These are phyloP conservation scores for Mesoclemmys tuberculata DNA, from an alignment of 2,113 vertebrate genomes.

Conservation along the genomic window DNA sequence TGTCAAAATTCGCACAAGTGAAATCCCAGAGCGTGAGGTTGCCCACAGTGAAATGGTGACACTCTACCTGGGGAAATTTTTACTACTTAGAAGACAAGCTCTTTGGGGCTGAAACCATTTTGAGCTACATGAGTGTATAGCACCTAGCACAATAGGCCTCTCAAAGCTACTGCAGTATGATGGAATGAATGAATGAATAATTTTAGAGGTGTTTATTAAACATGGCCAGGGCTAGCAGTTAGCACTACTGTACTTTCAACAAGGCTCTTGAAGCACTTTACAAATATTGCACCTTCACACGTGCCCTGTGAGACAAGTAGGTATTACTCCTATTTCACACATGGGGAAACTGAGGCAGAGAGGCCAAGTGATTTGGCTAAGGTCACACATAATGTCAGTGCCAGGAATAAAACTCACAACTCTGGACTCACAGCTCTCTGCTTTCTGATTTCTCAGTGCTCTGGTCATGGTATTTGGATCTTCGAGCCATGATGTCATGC, in stretches of 20 bases:
- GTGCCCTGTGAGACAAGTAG: not conserved
- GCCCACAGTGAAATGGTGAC: not conserved
- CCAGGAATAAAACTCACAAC: not conserved
- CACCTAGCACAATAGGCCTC: not conserved
- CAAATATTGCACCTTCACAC: not conserved
- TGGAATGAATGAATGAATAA: not conserved
- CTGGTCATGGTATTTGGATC: not conserved
- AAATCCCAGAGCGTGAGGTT: not conserved
- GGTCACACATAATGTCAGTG: no score
- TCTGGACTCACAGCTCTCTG: not conserved
- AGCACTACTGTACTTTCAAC: not conserved
- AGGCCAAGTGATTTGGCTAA: not conserved
- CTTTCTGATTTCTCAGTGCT: not conserved
- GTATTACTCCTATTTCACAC: not conserved
- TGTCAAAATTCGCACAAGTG: no score
- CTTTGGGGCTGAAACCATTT: not conserved
- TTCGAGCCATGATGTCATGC: not conserved
- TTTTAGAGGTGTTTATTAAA: not conserved
- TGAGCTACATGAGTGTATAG: not conserved
- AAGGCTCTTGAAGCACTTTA: not conserved
- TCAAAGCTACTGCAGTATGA: not conserved
- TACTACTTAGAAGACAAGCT: not conserved
- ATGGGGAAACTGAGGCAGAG: not conserved
- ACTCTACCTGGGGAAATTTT: not conserved
- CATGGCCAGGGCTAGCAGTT: not conserved